Evolutionary conservation across 2,797 vertebrate species (phyloP), one percentile per base, ranked within the genome.

Genomic region (Trachurus trachurus): DNA sequence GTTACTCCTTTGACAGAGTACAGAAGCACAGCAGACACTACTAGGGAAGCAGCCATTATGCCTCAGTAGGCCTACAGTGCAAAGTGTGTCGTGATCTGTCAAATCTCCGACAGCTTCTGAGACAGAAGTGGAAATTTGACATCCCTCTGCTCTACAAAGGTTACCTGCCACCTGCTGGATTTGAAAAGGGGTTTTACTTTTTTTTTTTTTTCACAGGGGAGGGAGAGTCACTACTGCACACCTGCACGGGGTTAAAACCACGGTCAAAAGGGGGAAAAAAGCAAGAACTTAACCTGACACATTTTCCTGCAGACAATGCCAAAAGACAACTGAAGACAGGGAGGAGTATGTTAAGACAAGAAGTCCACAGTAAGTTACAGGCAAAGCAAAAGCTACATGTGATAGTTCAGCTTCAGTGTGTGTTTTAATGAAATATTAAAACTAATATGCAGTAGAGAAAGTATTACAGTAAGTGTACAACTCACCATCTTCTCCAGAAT

Each of bases 401-500:
- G 52, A 3, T 26, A n/a, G 21, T 64, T 66, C 7, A 71, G 37
- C 62, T 63, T 74, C 2, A 22, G 7, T 71, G 44, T 12, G 3
- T 19, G 45, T 57, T 34, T 60, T 56, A 64, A 64, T 78, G n/a
- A 57, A 59, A 9, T 13, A 1, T 64, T 69, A 8, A n/a, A 16
- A 63, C 22, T 9, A 63, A 3, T 17, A 57, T 10, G 10, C 21
- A 34, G 17, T 42, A 19, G 1, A 44, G 2, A 11, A 26, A 37
- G 5, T 1, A 31, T 19, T 26, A n/a, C n/a, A n/a, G n/a, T n/a
- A 42, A 0, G 7, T 68, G 11, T 47, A 19, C 11, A 49, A 96
- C 97, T 97, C 89, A 99, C 98, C 88, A 6, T 99, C 98, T 89
- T 99, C 98, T 81, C 98, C 98, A 0, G 98, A 99, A 84, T 98